Base-by-base conservation (phyloP, 2,888 invertebrate genomes). In the Catocala nupta region DNA sequence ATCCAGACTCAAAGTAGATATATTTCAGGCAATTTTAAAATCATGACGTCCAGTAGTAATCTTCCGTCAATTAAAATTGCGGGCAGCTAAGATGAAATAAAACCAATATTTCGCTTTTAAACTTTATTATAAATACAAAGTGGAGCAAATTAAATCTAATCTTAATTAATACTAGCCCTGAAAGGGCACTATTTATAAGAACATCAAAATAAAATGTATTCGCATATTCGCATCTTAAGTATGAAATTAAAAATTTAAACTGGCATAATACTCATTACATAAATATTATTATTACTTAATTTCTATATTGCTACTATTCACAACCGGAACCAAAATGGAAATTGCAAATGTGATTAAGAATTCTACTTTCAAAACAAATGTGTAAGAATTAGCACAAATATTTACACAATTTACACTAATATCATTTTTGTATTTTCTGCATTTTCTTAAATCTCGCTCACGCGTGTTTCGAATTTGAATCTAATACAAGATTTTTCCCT, bases 251-350 rank as follows among this genome's bases (percentile, higher is more conserved):
- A 60, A 6, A 34, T 58, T 57, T 33, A 61, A 73, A 75, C 65
- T 75, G 73, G 67, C 68, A 55, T 70, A 70, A 65, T 75, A 65
- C 63, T 73, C 60, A 54, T 59, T 55, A 70, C 50, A 66, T 51
- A 56, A 16, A 34, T 39, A 68, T 52, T 57, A 66, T 59, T 72
- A 68, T 62, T 75, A 71, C 67, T 74, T 76, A 74, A 61, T 50
- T 55, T 55, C 63, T 81, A 81, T 76, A 83, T 81, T 83, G 78
- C 84, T 81, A 82, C 65, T 71, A 78, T 77, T 85, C 86, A 86
- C 86, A 86, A 86, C 85, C 85, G 72, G 77, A 78, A 81, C 79
- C 65, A 77, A 80, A 77, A 58, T 57, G 58, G 58, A 56, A 69
- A 59, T 68, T 42, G 34, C 44, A 61, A 74, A 53, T 65, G 55